Percentiles rank a stretch among this genome's conserved stretches.
phyloP scores from a whole-genome alignment of 2,113 vertebrate species.

The Poicephalus meyeri region DNA sequence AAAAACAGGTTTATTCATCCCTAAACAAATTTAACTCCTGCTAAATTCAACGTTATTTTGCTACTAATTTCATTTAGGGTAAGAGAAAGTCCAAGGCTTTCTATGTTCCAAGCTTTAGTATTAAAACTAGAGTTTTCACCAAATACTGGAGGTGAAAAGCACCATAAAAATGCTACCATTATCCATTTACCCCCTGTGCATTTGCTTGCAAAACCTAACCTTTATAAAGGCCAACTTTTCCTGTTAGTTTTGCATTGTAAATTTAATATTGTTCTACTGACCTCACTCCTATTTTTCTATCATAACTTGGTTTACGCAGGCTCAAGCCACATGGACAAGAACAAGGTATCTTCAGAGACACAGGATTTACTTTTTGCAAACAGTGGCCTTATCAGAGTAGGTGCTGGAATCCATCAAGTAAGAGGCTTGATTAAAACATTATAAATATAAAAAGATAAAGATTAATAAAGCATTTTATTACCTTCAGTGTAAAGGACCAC shows the following conservation, averaged over 20 bases:
- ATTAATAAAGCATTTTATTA: background rate
- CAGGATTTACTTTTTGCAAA: background rate
- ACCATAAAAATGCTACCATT: background rate
- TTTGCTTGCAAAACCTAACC: conserved; percentile 11
- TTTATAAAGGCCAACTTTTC: background rate
- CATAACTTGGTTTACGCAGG: background rate
- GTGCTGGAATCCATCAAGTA: background rate
- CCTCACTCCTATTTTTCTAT: background rate
- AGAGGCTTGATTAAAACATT: background rate
- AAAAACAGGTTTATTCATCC: conserved; percentile 38
- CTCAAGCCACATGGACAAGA: background rate
- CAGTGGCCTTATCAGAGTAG: background rate
- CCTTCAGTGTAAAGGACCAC: background rate
- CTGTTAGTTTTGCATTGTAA: background rate
- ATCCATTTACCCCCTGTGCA: background rate
- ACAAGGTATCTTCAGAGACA: background rate
- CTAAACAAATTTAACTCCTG: conserved; percentile 13
- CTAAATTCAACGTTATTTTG: conserved; percentile 13
- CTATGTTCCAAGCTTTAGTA: background rate
- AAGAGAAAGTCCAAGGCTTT: background rate
- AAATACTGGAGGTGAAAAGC: background rate
- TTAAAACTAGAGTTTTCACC: background rate
- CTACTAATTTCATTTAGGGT: background rate
- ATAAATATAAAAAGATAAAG: background rate
- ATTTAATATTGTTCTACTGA: conserved; percentile 16